Evolutionary conservation across 2,113 vertebrate genomes (phyloP).

Genomic region (Prunella himalayana): DNA sequence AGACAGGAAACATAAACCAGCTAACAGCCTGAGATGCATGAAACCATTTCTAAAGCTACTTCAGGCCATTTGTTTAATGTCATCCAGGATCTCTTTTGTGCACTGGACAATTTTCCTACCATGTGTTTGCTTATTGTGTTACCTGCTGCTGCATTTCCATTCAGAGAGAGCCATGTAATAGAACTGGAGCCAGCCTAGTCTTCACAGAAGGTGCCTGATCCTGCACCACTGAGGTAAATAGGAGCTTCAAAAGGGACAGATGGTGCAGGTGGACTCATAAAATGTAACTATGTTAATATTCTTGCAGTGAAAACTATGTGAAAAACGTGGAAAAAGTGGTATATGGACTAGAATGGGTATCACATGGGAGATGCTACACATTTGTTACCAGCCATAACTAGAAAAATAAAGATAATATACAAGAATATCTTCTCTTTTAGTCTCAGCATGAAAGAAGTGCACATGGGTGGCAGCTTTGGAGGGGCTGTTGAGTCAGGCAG

Average conservation of each 20-base stretch:
- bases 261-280: background rate
- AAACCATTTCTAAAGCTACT: slow-evolving; percentile 57
- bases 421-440: background rate
- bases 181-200: background rate
- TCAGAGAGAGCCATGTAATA: background rate
- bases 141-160: slow-evolving; percentile 25
- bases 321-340: background rate
- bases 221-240: background rate
- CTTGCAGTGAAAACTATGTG: background rate
- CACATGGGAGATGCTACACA: background rate
- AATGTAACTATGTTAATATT: background rate
- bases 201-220: background rate
- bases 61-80: slow-evolving; percentile 47
- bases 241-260: background rate
- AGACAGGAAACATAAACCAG: slow-evolving; percentile 67
- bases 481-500: background rate
- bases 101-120: slow-evolving; percentile 28
- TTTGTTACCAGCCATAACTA: background rate
- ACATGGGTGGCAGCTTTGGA: background rate
- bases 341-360: background rate
- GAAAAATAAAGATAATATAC: background rate
- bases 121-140: slow-evolving; percentile 21
- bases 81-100: slow-evolving; percentile 52
- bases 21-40: slow-evolving; percentile 47
- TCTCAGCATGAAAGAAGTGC: accelerated